These are phyloP conservation scores for Nemotelus nigrinus DNA, from an alignment of 2,888 invertebrate genomes.

Conservation along the genomic window DNA sequence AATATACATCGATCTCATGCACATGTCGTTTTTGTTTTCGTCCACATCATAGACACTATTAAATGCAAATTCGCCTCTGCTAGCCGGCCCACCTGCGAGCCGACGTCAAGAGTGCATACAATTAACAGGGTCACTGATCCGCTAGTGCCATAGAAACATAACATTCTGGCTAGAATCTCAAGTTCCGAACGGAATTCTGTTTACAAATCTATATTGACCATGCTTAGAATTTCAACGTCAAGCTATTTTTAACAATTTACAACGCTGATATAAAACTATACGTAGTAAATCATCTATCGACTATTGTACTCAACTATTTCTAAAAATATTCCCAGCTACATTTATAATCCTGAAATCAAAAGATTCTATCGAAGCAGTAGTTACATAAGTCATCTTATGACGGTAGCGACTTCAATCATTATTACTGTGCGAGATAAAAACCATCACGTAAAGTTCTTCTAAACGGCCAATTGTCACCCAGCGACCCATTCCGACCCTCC, in stretches of 20 bases:
- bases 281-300: neutral
- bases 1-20: no score
- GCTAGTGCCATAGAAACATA: no score
- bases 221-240: no score
- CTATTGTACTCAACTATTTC: neutral
- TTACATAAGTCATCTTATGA: neutral
- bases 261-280: neutral
- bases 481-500: neutral
- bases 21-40: no score
- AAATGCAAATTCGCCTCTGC: no score
- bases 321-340: neutral
- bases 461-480: neutral
- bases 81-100: no score
- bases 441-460: neutral
- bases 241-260: no score
- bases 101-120: no score
- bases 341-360: conserved; percentile 6
- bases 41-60: no score
- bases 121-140: no score
- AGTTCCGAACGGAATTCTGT: no score
- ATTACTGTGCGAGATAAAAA: conserved; percentile 2
- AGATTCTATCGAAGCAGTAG: neutral
- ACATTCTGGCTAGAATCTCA: no score
- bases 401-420: conserved; percentile 1
- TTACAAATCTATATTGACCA: neutral